A percentile compares a stretch with the other conserved stretches of the same genome.
Evolutionary conservation across 2,888 invertebrate genomes (phyloP).

Genomic region (Ischnura elegans): DNA sequence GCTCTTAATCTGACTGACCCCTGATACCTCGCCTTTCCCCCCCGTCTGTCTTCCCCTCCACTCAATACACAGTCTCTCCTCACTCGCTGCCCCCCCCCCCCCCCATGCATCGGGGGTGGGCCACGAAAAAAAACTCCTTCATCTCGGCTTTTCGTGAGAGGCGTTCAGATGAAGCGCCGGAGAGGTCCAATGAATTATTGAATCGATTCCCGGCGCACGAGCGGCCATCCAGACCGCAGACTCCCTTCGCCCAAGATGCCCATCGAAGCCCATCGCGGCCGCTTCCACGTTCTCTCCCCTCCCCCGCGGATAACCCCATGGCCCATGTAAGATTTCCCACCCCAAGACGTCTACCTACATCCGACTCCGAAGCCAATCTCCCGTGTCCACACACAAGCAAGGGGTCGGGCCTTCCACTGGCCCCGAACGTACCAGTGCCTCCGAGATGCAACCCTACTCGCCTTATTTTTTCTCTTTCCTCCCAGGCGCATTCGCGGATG

Average conservation of each 20-base stretch:
- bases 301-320: not conserved
- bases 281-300: not conserved
- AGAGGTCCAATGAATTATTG: conserved; percentile 57
- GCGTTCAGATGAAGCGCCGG: conserved; percentile 47
- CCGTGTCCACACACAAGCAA: too few species aligned
- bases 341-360: too few species aligned
- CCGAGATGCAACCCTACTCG: not conserved
- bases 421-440: not conserved
- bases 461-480: too few species aligned
- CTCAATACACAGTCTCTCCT: not conserved
- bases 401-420: too few species aligned
- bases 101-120: too few species aligned
- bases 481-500: not conserved
- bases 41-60: not conserved
- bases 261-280: not conserved
- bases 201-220: conserved; percentile 55
- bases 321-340: too few species aligned
- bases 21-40: not conserved
- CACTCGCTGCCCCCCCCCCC: not conserved
- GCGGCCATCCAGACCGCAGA: conserved; percentile 36
- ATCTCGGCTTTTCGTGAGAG: conserved; percentile 3
- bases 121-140: not conserved
- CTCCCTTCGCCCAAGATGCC: not conserved
- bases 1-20: conserved; percentile 14
- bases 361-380: too few species aligned